Base-by-base conservation (phyloP, 2,797 vertebrate species). In the Syngnathus rostellatus region DNA sequence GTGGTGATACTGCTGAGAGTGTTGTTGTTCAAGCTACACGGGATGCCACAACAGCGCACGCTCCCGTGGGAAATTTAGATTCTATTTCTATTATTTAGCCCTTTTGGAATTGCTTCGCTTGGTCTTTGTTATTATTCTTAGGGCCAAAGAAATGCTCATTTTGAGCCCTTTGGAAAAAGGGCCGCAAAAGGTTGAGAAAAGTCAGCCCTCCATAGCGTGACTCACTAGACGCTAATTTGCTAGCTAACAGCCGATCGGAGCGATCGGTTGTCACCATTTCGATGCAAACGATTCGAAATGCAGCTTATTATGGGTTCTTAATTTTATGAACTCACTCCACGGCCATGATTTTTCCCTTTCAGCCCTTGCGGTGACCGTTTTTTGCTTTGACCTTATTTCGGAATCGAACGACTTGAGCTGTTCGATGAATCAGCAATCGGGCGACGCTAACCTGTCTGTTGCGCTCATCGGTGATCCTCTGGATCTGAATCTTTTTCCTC, bases 401-500 rank as follows among this genome's bases (percentile, higher is more conserved):
- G 12, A 50, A 50, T n/a, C 7, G 6, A 16, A 48, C 17, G 6
- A 48, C 17, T 48, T 19, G n/a, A 53, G n/a, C 8, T 10, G 6
- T 19, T 48, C 46, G 12, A 48, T 19, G 5, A 17, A 16, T 48
- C 4, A 3, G 31, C 43, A 6, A 9, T 16, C 0, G 23, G 5
- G 31, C 31, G 31, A 23, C 6, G 16, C 92, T 84, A 0, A 97
- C 96, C 95, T 98, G 96, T 82, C 94, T 93, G 81, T 99, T 99
- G 85, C 96, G 93, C 80, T 99, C 96, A 5, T 99, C 96, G 0
- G 96, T 97, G 91, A 99, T 99, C 91, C 96, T 89, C 88, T 98
- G 96, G 81, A 99, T 99, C 91, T 98, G 95, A 75, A 99, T 99
- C 93, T 99, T 99, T 94, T 98, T 99, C 77, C 96, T 94, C 91